Evolutionary conservation across 2,888 invertebrate genomes (phyloP).

Genomic region (Bombyx huttoni): DNA sequence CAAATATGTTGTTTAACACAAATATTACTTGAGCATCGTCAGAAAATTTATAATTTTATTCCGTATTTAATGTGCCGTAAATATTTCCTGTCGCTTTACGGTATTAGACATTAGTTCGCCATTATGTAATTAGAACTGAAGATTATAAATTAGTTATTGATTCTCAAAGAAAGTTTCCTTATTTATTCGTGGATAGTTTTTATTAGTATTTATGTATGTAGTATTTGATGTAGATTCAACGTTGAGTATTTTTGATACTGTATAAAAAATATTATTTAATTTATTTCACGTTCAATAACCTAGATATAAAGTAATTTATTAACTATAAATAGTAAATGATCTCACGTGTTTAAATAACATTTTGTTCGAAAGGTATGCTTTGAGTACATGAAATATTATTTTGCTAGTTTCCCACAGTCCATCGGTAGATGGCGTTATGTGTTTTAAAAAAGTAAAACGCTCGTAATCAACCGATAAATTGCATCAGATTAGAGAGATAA

Average conservation of each 20-base stretch:
- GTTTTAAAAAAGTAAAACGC: neutral
- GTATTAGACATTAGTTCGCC: neutral
- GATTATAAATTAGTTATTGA: neutral
- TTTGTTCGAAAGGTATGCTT: neutral
- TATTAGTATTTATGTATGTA: too few relatives aligned
- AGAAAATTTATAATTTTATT: neutral
- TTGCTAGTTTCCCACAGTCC: neutral
- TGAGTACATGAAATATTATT: neutral
- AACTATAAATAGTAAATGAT: neutral
- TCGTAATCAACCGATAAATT: neutral
- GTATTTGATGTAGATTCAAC: too few relatives aligned
- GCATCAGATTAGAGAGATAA: neutral
- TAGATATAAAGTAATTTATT: neutral
- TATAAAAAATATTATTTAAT: neutral
- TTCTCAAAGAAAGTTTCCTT: neutral
- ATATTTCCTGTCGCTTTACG: neutral
- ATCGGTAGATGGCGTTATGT: slow-evolving; percentile 4
- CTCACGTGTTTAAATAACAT: neutral
- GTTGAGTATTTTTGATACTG: neutral
- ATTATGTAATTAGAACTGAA: neutral
- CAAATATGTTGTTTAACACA: too few relatives aligned
- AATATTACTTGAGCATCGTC: neutral
- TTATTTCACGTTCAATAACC: neutral
- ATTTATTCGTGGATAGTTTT: neutral
- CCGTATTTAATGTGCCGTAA: neutral